These are phyloP conservation scores for Gasteruption jaculator DNA, from an alignment of 2,888 invertebrate genomes.

Conservation along the genomic window DNA sequence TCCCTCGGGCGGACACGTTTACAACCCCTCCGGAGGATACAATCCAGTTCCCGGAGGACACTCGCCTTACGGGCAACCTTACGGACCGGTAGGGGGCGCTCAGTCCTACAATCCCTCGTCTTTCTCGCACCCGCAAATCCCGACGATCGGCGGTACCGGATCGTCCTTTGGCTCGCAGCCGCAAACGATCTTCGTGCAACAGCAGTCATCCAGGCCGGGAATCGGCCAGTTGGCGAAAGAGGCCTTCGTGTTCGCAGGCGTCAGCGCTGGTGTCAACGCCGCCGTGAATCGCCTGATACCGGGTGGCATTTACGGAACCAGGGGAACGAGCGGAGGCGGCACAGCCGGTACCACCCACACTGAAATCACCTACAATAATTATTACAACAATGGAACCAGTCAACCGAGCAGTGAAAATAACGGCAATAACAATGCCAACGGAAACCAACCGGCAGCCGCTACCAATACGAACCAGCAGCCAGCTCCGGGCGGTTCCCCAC, in stretches of 20 bases:
- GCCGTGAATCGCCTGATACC: slow-evolving; percentile 44
- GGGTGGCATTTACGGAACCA: slow-evolving; percentile 30
- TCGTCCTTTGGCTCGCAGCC: slow-evolving; percentile 33
- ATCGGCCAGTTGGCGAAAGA: slow-evolving; percentile 49
- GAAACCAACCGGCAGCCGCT: slow-evolving; percentile 16
- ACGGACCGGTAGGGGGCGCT: slow-evolving; percentile 21
- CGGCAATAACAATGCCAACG: slow-evolving; percentile 17
- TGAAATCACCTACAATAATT: slow-evolving; percentile 46
- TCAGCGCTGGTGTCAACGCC: slow-evolving; percentile 47
- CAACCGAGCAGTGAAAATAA: slow-evolving; percentile 17
- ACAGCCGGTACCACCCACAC: slow-evolving; percentile 31
- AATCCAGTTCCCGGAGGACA: slow-evolving; percentile 25
- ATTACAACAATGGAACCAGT: slow-evolving; percentile 43
- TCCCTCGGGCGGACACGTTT: slow-evolving; percentile 25
- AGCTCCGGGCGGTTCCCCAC: slow-evolving; percentile 19
- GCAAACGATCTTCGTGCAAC: slow-evolving; percentile 39
- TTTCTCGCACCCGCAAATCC: slow-evolving; percentile 19
- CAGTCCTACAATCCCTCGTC: slow-evolving; percentile 27
- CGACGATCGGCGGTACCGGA: slow-evolving; percentile 23
- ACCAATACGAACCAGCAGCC: slow-evolving; percentile 4
- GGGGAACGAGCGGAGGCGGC: slow-evolving; percentile 17
- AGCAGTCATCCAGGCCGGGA: slow-evolving; percentile 37
- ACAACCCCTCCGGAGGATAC: slow-evolving; percentile 26
- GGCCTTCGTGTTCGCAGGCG: slow-evolving; percentile 46
- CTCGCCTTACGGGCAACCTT: slow-evolving; percentile 26